Base-by-base conservation (phyloP, 2,888 invertebrate genomes). In the Dynastes maya region DNA sequence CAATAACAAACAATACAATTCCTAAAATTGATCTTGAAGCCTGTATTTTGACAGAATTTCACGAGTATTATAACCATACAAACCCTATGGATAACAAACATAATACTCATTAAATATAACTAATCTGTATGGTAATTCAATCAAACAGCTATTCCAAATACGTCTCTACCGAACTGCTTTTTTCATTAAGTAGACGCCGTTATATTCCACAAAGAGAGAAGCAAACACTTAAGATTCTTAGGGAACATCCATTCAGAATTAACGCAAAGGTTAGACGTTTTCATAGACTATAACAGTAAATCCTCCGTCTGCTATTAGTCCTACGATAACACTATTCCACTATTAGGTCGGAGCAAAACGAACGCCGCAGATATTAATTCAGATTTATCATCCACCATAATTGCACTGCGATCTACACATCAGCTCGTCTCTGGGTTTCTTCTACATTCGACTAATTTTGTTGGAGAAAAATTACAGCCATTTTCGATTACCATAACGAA, bases 211-310 rank as follows among this genome's bases (percentile, higher is more conserved):
- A 63, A 63, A 27, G 1, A 22, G 16, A 55, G n/a, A 4, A 16
- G 55, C 22, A 55, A 55, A 22, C 22, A 13, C 22, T 55, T n/a
- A 16, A 55, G 55, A 55, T 22, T 32, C 29, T 8, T 5, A 13
- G 49, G 11, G 51, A 68, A 68, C 51, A 68, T 68, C 51, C n/a
- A 49, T 68, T 68, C 68, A 68, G 51, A 45, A 51, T 49, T 68
- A 68, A 51, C 68, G 51, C 13, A 29, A 29, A 51, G 29, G 68
- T 68, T 51, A 45, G 49, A 67, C 64, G 64, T 64, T 65, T n/a
- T 40, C 65, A 65, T 51, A 51, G 51, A 51, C 68, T 51, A 68
- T 68, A 68, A 68, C 68, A 49, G 29, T 68, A 68, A 68, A 68
- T 68, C 40, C 29, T 29, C 49, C 68, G 29, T 51, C 49, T 51